phyloP scores from a whole-genome alignment of 1,140 invertebrate species.

The Caenorhabditis inopinata region DNA sequence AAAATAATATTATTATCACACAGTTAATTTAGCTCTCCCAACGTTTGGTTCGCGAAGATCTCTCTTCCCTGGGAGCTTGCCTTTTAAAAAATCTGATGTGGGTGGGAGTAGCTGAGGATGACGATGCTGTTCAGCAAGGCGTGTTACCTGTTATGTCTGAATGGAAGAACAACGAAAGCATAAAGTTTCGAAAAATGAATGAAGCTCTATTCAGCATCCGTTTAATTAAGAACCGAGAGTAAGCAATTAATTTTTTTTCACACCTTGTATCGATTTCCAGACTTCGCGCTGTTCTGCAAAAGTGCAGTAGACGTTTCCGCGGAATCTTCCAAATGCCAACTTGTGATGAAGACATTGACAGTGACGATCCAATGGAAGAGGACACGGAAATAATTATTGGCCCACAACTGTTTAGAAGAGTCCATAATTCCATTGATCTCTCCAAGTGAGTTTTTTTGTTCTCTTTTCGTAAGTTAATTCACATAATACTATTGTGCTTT shows the following conservation, averaged over 20 bases:
- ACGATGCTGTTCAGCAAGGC: neutral
- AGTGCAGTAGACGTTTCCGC: neutral
- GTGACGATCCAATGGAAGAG: constrained; percentile 1
- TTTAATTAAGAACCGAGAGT: neutral
- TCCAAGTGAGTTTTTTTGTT: neutral
- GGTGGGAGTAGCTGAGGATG: neutral
- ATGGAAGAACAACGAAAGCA: neutral
- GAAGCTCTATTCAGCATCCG: neutral
- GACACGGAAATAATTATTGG: neutral
- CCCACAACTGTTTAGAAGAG: neutral
- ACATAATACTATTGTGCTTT: too few relatives aligned
- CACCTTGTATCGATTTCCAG: neutral
- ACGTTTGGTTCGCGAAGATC: neutral
- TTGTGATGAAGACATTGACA: neutral
- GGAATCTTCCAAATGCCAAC: neutral
- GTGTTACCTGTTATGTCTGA: neutral
- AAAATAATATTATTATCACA: too few relatives aligned
- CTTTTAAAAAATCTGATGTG: neutral
- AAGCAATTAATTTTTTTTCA: neutral
- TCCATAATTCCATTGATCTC: neutral
- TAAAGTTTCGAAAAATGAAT: neutral
- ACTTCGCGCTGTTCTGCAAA: neutral
- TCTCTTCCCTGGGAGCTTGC: neutral
- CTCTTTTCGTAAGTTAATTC: neutral
- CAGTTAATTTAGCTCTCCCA: neutral